These are phyloP conservation scores for Nycteola revayana DNA, from an alignment of 2,888 invertebrate genomes.

Conservation along the genomic window DNA sequence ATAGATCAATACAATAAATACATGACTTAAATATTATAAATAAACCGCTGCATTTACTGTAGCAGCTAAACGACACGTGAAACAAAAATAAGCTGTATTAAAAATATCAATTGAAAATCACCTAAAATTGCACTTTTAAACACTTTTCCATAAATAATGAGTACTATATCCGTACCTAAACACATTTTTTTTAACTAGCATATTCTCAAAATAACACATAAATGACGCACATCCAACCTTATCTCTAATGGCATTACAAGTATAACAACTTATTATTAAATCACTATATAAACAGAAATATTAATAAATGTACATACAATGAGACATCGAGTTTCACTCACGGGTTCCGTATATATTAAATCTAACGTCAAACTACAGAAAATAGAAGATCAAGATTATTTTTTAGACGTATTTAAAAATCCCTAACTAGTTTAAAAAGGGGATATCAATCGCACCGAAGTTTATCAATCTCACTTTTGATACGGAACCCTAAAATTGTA, in stretches of 20 bases:
- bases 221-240: constrained; percentile 20
- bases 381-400: background rate
- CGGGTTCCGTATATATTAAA: constrained; percentile 10
- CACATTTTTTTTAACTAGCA: constrained; percentile 4
- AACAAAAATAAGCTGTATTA: no score
- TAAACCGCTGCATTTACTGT: no score
- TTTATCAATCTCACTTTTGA: background rate
- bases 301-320: constrained; percentile 15
- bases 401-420: background rate
- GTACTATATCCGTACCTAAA: no score
- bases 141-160: no score
- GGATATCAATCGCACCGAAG: no score
- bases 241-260: constrained; percentile 30
- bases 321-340: constrained; percentile 27
- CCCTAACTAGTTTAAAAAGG: background rate
- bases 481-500: constrained; percentile 13
- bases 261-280: constrained; percentile 19
- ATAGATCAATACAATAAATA: constrained; percentile 3
- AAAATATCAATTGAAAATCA: no score
- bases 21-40: no score
- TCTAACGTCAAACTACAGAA: no score
- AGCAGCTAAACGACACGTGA: no score
- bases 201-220: constrained; percentile 8
- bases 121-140: no score
- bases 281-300: constrained; percentile 10